Evolutionary conservation across 1,140 invertebrate species (phyloP).

Genomic region (Drosophila lini): DNA sequence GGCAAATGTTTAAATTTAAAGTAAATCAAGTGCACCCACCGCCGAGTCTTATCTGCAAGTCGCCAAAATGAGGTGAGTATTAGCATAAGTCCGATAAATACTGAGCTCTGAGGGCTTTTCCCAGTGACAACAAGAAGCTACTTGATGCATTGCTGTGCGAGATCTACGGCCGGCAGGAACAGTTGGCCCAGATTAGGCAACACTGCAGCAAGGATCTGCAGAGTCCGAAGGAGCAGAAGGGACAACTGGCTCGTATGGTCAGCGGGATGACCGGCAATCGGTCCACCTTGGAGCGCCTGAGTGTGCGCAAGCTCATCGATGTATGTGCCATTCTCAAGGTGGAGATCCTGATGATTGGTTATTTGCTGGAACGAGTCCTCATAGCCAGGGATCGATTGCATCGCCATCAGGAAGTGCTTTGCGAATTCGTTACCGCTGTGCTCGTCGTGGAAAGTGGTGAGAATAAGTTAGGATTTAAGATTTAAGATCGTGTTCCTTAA

Average conservation of each 20-base stretch:
- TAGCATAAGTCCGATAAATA: conserved; percentile 51
- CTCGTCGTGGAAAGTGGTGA: conserved; percentile 56
- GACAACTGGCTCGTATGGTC: conserved; percentile 26
- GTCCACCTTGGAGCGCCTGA: conserved; percentile 21
- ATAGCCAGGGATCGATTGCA: conserved; percentile 56
- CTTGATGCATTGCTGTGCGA: conserved; percentile 70
- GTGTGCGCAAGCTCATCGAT: conserved; percentile 57
- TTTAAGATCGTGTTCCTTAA: neutral
- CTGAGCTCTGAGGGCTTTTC: too few relatives aligned
- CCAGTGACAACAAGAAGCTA: conserved; percentile 63
- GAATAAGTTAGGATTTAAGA: conserved; percentile 4
- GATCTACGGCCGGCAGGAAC: conserved; percentile 73
- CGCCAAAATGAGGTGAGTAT: conserved; percentile 73
- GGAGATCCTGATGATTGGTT: conserved; percentile 72
- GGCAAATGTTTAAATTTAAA: conserved; percentile 20
- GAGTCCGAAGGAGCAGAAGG: conserved; percentile 10
- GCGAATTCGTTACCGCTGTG: conserved; percentile 59
- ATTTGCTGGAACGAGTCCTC: conserved; percentile 58
- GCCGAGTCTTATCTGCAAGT: conserved; percentile 33
- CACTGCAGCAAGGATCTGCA: conserved; percentile 6
- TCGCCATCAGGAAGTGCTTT: conserved; percentile 66
- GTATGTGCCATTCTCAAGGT: conserved; percentile 68
- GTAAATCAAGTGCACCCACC: conserved; percentile 19
- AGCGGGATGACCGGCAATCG: conserved; percentile 41
- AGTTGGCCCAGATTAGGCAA: conserved; percentile 28